phyloP scores from a whole-genome alignment of 1,140 invertebrate species.

The Drosophila lacteicornis region DNA sequence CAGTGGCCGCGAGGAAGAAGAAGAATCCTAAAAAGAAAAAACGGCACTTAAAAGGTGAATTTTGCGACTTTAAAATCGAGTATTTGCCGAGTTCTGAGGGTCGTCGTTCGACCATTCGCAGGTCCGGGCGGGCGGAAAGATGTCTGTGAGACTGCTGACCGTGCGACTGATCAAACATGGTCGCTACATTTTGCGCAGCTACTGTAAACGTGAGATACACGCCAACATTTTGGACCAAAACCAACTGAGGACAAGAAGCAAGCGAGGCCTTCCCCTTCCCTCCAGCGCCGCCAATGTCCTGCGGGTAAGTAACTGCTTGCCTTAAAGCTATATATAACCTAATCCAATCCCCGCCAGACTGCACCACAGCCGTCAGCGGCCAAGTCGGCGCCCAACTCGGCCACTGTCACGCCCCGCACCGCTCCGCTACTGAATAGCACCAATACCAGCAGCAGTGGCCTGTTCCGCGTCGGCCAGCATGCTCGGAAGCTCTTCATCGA shows the following conservation, averaged over 20 bases:
- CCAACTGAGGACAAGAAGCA: constrained; percentile 78
- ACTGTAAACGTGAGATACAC: constrained; percentile 85
- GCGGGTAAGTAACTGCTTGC: constrained; percentile 48
- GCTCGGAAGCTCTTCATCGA: constrained; percentile 89
- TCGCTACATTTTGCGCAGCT: constrained; percentile 85
- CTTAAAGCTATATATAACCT: too few relatives aligned
- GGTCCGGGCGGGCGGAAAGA: constrained; percentile 72
- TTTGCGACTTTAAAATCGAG: background rate
- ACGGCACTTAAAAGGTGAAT: constrained; percentile 27
- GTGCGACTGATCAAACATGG: constrained; percentile 87
- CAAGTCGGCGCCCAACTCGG: constrained; percentile 22
- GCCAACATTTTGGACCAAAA: constrained; percentile 87
- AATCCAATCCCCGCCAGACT: background rate
- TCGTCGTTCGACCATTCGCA: background rate
- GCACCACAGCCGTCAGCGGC: constrained; percentile 46
- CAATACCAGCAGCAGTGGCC: constrained; percentile 75
- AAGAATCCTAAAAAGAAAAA: constrained; percentile 15
- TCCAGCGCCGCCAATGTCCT: constrained; percentile 61
- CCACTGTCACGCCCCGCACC: constrained; percentile 38
- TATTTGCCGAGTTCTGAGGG: background rate
- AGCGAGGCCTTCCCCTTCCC: constrained; percentile 69
- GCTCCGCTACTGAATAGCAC: constrained; percentile 1
- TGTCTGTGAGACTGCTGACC: constrained; percentile 86
- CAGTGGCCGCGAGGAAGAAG: constrained; percentile 29
- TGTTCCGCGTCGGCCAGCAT: constrained; percentile 87